Evolutionary conservation across 2,888 invertebrate species (phyloP), one percentile per base, ranked within the genome.

Genomic region (Hirtodrosophila cameraria): DNA sequence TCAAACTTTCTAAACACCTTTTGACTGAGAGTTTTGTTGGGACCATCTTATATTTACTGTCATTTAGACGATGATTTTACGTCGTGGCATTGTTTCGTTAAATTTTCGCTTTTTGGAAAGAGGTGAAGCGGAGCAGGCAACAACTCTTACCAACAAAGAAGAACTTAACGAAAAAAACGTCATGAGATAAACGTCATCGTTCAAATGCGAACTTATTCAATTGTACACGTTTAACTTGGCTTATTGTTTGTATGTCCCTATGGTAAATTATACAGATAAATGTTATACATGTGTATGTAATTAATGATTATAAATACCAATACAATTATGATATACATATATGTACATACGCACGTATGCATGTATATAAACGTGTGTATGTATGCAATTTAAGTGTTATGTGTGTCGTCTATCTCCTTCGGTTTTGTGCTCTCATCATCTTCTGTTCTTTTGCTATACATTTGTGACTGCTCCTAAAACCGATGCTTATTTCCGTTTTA

Each of bases 401-500:
- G 41, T 71, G 45, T n/a, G n/a, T n/a, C n/a, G n/a, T 64, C 45
- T 64, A 49, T 58, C 49, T 66, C 39, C 33, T 45, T 20, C 39
- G 41, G 12, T 46, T 48, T 30, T 45, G 39, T 42, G 27, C 27
- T 39, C 25, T 15, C 30, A 5, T 20, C 30, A n/a, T 20, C 7
- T 20, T 42, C 8, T 20, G 31, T 30, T 30, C 59, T 31, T 49
- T n/a, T n/a, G n/a, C n/a, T n/a, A n/a, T n/a, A n/a, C 27, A 23
- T 30, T 36, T 57, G 57, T 31, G 20, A 20, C 27, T 35, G 46
- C 35, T 23, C 13, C 7, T 28, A 4, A 13, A 18, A 9, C 27
- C 15, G 18, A 28, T 18, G 48, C 12, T 20, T 18, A 36, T 35
- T 15, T 23, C 23, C 23, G 6, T 7, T 23, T 16, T 18, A 11